Conservation (phyloP, 2,113 vertebrate species). For the Oreochromis spilurus region DNA sequence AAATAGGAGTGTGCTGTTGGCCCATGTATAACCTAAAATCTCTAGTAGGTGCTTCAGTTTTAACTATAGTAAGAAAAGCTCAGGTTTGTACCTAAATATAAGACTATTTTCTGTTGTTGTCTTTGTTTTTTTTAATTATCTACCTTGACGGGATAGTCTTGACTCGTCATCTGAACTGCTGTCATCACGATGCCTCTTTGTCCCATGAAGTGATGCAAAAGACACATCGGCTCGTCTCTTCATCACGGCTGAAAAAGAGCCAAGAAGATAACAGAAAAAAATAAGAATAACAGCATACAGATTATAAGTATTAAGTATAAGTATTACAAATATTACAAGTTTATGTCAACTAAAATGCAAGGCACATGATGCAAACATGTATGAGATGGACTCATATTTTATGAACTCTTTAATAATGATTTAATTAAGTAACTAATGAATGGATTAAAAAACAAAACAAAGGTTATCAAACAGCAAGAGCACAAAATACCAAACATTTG, state of each 20-base stretch:
- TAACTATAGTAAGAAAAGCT: not conserved
- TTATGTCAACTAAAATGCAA: not conserved
- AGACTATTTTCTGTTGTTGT: not conserved
- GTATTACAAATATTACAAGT: too few relatives aligned
- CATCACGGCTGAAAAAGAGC: conserved; percentile 52
- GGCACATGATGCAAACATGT: not conserved
- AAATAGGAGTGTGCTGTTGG: not conserved
- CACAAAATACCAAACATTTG: not conserved
- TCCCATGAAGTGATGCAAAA: conserved; percentile 8
- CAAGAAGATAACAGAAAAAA: not conserved
- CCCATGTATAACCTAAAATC: not conserved
- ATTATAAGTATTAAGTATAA: not conserved
- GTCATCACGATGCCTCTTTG: conserved; percentile 33
- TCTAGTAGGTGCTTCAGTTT: not conserved
- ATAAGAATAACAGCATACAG: not conserved
- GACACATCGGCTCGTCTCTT: conserved; percentile 53
- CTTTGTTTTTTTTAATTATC: not conserved
- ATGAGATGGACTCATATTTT: not conserved
- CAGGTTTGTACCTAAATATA: not conserved
- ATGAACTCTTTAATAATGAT: not conserved
- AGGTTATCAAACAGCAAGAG: not conserved
- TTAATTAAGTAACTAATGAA: not conserved
- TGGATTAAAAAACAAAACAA: not conserved
- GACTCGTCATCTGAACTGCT: conserved; percentile 64
- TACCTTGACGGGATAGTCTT: conserved; percentile 49